Evolutionary conservation across 2,888 invertebrate species (phyloP), one percentile per base, ranked within the genome.

Genomic region (Lycophotia porphyrea): DNA sequence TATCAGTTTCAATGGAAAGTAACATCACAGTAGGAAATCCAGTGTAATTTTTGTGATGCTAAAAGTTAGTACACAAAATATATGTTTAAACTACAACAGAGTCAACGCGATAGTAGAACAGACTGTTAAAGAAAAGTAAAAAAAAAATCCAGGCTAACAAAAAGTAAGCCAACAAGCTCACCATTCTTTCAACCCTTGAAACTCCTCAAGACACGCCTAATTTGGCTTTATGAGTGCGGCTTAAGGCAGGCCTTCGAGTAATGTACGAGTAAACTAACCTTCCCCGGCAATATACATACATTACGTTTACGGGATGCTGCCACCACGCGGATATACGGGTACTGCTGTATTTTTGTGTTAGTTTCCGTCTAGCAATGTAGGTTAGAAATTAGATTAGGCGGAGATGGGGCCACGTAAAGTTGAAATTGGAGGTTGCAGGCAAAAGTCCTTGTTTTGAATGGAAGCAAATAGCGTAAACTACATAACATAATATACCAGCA

Each of bases 211-310:
- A 92, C 90, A 90, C 88, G 92, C 91, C 94, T 94, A 94, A 94
- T 94, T 94, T 93, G 93, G 93, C 92, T 94, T 94, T 94, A 94
- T 92, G 94, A 92, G 92, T 88, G 89, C 88, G 91, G 91, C 92
- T 88, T 80, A 86, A 82, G 93, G 90, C 90, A 84, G 84, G 88
- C 88, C 90, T 85, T 78, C 85, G 85, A 87, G 88, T 90, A 90
- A 92, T 90, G 90, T 91, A 92, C 87, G 93, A 88, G 91, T 86
- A 89, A 89, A 91, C 91, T 90, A 91, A 91, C 91, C 90, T 91
- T 87, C 88, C 88, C 74, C 72, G 75, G 83, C 88, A 87, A 88
- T 88, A 88, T 88, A 88, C 87, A 85, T 91, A 88, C 83, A 84
- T 88, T 89, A 86, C 87, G 86, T 89, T 87, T 88, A 90, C 90